Conservation (phyloP, 2,113 vertebrate genomes). For the Syngnathus scovelli region DNA sequence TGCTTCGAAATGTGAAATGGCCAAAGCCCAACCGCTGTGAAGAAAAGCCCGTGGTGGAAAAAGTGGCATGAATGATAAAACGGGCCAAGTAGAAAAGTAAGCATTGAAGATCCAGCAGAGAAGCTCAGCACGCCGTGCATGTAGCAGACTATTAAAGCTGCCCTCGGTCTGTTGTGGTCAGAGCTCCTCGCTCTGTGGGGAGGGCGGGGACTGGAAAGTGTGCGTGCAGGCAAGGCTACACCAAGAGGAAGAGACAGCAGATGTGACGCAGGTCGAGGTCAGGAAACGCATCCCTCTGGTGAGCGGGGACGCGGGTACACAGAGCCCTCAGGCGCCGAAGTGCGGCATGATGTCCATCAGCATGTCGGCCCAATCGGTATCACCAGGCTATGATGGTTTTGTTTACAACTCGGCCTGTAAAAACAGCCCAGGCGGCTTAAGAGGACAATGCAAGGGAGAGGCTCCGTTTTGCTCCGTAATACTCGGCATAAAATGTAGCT, state of each 20-base stretch:
- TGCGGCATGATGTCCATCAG: constrained; percentile 3
- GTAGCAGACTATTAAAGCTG: constrained; percentile 34
- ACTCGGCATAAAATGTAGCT: constrained; percentile 11
- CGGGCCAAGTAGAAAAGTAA: constrained; percentile 3
- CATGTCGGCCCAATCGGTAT: constrained; percentile 6
- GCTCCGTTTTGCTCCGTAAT: constrained; percentile 39
- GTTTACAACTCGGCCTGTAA: constrained; percentile 30
- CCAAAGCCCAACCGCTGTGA: not conserved
- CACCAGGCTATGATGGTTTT: constrained; percentile 19
- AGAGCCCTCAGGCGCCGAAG: constrained; percentile 25
- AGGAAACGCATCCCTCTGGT: constrained; percentile 23
- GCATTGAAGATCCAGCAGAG: not conserved
- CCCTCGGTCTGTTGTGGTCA: constrained; percentile 26
- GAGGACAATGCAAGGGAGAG: constrained; percentile 33
- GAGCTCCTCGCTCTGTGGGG: constrained; percentile 11
- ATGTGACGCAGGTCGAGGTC: constrained; percentile 29
- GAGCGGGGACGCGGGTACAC: constrained; percentile 16
- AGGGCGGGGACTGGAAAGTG: constrained; percentile 13
- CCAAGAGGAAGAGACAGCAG: constrained; percentile 24
- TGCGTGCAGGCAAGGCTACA: constrained; percentile 25
- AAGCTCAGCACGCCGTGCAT: constrained; percentile 17
- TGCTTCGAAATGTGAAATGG: not conserved
- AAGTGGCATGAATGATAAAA: not conserved
- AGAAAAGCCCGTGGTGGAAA: not conserved
- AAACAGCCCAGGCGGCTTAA: constrained; percentile 30